These are phyloP conservation scores for Hippoglossus stenolepis DNA, from an alignment of 2,113 vertebrate genomes.

Conservation along the genomic window DNA sequence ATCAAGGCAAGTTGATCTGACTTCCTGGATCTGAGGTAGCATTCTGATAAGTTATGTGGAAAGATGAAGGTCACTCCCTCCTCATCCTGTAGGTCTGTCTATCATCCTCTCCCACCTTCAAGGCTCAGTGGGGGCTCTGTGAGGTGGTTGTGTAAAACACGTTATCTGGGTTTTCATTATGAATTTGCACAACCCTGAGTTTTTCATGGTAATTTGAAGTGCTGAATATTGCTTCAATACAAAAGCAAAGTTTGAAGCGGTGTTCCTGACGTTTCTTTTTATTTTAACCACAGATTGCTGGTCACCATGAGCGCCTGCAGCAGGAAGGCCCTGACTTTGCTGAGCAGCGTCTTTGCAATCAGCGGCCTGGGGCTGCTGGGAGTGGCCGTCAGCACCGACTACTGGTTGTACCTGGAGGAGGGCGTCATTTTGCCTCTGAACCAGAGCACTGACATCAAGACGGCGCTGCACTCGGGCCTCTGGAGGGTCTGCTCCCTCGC, in stretches of 20 bases:
- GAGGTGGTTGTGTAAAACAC: no score
- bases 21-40: not conserved
- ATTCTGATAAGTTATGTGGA: no score
- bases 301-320: conserved; percentile 87
- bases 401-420: conserved; percentile 95
- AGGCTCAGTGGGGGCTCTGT: no score
- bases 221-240: not conserved
- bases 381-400: conserved; percentile 92
- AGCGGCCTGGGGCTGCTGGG: conserved; percentile 90
- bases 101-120: not conserved
- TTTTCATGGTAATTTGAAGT: not conserved
- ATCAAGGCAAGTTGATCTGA: not conserved
- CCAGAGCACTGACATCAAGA: conserved; percentile 87
- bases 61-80: no score
- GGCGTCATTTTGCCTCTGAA: conserved; percentile 89
- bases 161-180: no score
- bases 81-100: no score
- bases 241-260: no score
- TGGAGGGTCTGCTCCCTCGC: conserved; percentile 93
- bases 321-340: conserved; percentile 90
- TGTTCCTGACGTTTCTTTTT: not conserved
- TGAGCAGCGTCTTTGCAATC: conserved; percentile 92
- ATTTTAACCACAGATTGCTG: conserved; percentile 9
- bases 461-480: conserved; percentile 91
- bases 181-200: not conserved